A percentile compares a stretch with the other conserved stretches of the same genome.
Conservation (phyloP, 2,888 invertebrate genomes). For the Lymantria dispar region DNA sequence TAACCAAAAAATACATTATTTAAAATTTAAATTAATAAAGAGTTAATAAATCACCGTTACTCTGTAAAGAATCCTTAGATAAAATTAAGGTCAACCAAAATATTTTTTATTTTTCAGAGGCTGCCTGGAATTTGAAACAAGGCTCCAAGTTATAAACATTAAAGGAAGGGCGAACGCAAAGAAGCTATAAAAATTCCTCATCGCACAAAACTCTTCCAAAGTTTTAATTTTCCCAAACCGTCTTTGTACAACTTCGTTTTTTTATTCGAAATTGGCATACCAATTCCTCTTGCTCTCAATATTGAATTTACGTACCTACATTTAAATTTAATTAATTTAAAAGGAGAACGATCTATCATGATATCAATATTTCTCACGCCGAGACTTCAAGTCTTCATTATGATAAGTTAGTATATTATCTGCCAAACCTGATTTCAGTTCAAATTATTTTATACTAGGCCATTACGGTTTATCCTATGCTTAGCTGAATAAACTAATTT, state of each 20-base stretch:
- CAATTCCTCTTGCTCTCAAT: neutral
- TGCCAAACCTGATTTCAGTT: too few relatives aligned
- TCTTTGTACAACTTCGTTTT: constrained; percentile 19
- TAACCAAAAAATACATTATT: neutral
- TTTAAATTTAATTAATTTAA: too few relatives aligned
- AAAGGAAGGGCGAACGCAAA: constrained; percentile 8
- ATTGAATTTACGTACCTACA: neutral
- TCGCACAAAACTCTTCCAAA: constrained; percentile 18
- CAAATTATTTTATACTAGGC: too few relatives aligned
- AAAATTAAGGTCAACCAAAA: neutral
- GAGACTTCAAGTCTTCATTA: too few relatives aligned
- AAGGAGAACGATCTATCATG: too few relatives aligned
- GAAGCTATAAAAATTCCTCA: constrained; percentile 24
- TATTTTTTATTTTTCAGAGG: neutral
- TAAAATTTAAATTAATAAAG: too few relatives aligned
- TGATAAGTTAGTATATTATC: too few relatives aligned
- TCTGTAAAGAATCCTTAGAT: too few relatives aligned
- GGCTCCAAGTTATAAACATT: neutral
- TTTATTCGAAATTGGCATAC: constrained; percentile 2
- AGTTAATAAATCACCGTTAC: too few relatives aligned
- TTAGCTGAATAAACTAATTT: too few relatives aligned
- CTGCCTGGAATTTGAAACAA: constrained; percentile 1
- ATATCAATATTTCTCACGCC: too few relatives aligned
- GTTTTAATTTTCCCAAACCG: constrained; percentile 20
- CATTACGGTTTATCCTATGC: too few relatives aligned